A percentile compares a stretch with the other conserved stretches of the same genome.
Conservation (phyloP, 2,888 invertebrate species). For the Parapristionchus giblindavisi region DNA sequence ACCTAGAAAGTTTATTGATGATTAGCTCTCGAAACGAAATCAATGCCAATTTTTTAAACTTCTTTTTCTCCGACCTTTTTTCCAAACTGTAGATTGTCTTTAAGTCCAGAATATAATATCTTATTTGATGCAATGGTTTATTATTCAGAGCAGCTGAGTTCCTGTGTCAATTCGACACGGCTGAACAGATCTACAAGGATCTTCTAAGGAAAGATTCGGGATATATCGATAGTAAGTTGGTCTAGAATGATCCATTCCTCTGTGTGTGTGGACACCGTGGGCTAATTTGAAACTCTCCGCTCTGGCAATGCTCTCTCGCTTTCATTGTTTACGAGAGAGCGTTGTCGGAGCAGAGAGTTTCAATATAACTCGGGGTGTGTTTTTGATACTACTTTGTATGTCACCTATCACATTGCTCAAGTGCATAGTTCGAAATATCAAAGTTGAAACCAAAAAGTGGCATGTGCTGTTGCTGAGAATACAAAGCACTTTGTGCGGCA, state of each 20-base stretch:
- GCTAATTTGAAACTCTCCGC: no score
- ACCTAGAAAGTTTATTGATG: no score
- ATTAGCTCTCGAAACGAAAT: no score
- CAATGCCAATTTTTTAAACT: no score
- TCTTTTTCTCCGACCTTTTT: background rate
- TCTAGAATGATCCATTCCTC: constrained; percentile 10
- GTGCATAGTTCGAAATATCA: background rate
- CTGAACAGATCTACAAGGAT: constrained; percentile 94
- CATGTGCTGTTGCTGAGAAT: background rate
- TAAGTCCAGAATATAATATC: background rate
- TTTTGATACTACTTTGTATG: background rate
- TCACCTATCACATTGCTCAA: background rate
- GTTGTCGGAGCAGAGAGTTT: no score
- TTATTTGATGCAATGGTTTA: constrained; percentile 78
- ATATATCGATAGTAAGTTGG: constrained; percentile 88
- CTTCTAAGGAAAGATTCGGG: constrained; percentile 96
- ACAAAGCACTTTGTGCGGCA: background rate
- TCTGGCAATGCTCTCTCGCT: no score
- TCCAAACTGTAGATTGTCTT: background rate
- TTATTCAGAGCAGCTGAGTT: constrained; percentile 86
- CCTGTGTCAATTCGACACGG: constrained; percentile 88
- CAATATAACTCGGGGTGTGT: no score
- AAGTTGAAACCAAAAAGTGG: background rate
- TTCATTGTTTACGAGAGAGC: no score
- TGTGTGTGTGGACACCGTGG: no score